Evolutionary conservation across 2,113 vertebrate species (phyloP).

Genomic region (Oreochromis aureus): DNA sequence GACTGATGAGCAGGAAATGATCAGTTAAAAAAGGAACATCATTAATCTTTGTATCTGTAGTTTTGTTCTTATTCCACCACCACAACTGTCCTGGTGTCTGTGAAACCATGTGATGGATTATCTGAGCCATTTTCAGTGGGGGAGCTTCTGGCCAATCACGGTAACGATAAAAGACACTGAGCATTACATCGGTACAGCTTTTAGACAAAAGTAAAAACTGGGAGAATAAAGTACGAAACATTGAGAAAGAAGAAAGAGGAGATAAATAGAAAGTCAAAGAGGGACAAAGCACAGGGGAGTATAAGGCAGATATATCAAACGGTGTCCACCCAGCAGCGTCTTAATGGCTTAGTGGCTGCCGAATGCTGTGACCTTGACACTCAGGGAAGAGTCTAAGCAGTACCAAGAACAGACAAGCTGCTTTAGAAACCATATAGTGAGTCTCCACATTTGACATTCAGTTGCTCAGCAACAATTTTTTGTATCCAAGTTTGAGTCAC

Average conservation of each 20-base stretch:
- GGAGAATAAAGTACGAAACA: not conserved
- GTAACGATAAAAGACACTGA: not conserved
- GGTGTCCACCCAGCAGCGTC: constrained; percentile 6
- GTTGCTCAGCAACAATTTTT: not conserved
- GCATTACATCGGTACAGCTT: not conserved
- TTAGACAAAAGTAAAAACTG: not conserved
- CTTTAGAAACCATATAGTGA: constrained; percentile 37
- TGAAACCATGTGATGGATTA: not conserved
- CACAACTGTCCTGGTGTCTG: not conserved
- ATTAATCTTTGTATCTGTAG: not conserved
- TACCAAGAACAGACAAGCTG: constrained; percentile 54
- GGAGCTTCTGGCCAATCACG: not conserved
- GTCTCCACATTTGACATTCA: not conserved
- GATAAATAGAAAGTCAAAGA: not conserved
- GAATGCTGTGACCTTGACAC: constrained; percentile 48
- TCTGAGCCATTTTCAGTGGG: not conserved
- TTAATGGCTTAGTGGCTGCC: constrained; percentile 56
- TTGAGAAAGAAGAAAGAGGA: fast-evolving
- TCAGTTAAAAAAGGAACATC: not conserved
- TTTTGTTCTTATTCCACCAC: not conserved
- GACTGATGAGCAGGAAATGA: not conserved
- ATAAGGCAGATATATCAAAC: not conserved
- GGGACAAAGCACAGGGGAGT: not conserved
- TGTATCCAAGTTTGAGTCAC: not conserved
- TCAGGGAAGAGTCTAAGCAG: constrained; percentile 32